phyloP scores from a whole-genome alignment of 2,113 vertebrate species.

The Eretmochelys imbricata region DNA sequence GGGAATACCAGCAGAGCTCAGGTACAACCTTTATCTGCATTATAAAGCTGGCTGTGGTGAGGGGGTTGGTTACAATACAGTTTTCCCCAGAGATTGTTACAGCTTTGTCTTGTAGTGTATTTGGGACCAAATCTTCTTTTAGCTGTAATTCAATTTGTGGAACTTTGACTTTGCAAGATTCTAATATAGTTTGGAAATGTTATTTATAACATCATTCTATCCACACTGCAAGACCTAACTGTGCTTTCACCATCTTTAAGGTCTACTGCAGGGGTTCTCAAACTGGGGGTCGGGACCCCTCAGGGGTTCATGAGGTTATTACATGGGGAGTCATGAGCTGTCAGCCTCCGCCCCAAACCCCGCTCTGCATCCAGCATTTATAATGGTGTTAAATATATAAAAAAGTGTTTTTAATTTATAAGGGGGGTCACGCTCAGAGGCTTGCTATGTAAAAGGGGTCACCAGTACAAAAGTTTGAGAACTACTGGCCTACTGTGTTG shows the following conservation, averaged over 20 bases:
- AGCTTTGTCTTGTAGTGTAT: neutral
- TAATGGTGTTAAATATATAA: no score
- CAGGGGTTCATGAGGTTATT: no score
- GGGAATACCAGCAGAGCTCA: neutral
- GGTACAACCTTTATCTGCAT: neutral
- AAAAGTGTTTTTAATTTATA: no score
- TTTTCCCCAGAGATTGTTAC: neutral
- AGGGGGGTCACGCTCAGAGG: no score
- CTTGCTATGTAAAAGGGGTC: no score
- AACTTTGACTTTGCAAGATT: neutral
- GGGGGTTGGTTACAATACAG: neutral
- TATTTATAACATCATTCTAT: neutral
- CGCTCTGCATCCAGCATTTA: no score
- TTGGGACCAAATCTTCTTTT: neutral
- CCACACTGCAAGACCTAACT: constrained; percentile 20
- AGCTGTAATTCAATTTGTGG: neutral
- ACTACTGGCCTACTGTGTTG: neutral
- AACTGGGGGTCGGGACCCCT: no score
- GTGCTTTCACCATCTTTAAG: neutral
- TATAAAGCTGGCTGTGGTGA: neutral
- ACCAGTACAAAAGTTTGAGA: no score
- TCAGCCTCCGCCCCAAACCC: no score
- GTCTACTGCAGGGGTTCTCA: neutral
- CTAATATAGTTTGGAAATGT: neutral
- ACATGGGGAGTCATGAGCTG: no score